A percentile compares a stretch with the other conserved stretches of the same genome.
phyloP scores from a whole-genome alignment of 2,888 invertebrate genomes.

The Chymomyza fuscimana region DNA sequence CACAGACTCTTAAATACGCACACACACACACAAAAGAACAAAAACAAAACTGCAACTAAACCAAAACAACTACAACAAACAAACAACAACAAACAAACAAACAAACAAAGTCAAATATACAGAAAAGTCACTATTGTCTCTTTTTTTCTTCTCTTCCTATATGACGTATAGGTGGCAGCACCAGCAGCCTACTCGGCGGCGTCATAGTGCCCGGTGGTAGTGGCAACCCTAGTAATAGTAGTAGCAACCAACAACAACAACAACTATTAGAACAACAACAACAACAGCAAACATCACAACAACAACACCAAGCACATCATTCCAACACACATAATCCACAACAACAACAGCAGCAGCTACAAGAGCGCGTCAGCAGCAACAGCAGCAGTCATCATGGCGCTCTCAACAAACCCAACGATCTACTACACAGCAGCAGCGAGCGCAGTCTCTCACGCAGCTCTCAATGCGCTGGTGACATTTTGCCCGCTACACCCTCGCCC shows the following conservation, averaged over 20 bases:
- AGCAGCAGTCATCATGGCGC: constrained; percentile 24
- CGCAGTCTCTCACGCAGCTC: constrained; percentile 59
- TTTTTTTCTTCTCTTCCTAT: constrained; percentile 81
- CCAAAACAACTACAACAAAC: constrained; percentile 38
- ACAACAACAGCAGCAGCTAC: constrained; percentile 57
- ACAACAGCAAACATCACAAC: constrained; percentile 46
- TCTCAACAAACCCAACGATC: constrained; percentile 40
- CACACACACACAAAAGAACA: constrained; percentile 21
- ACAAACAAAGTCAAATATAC: constrained; percentile 73
- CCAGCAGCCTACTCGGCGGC: constrained; percentile 79
- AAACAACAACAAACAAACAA: constrained; percentile 23
- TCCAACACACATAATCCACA: constrained; percentile 61
- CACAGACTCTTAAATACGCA: constrained; percentile 21
- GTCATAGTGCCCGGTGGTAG: constrained; percentile 80
- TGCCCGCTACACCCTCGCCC: constrained; percentile 54
- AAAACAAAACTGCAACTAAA: constrained; percentile 30
- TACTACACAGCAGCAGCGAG: constrained; percentile 60
- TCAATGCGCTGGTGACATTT: constrained; percentile 44
- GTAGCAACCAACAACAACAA: constrained; percentile 72
- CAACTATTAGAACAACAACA: constrained; percentile 67
- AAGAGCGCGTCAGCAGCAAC: constrained; percentile 49
- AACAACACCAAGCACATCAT: constrained; percentile 63
- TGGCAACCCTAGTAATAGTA: constrained; percentile 77
- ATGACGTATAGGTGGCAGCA: constrained; percentile 80
- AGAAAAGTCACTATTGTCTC: constrained; percentile 81